Evolutionary conservation across 2,888 invertebrate species (phyloP).

Genomic region (Dolomedes plantarius): DNA sequence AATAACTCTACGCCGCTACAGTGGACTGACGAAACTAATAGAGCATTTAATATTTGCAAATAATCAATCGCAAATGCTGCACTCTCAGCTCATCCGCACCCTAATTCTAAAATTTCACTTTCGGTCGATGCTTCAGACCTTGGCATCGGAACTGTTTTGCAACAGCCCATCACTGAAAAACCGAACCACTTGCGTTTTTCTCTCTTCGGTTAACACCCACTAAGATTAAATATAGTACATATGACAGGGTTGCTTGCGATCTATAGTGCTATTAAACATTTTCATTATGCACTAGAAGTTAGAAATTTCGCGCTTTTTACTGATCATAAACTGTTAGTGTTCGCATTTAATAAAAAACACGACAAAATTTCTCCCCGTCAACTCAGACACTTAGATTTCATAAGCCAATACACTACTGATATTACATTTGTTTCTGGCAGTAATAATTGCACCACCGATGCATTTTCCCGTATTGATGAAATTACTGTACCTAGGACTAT

Average conservation of each 20-base stretch:
- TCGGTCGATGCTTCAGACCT: no score
- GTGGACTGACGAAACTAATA: no score
- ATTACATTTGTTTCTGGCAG: not conserved
- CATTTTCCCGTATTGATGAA: not conserved
- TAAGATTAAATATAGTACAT: not conserved
- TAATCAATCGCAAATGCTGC: no score
- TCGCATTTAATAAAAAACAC: not conserved
- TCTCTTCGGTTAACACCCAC: no score
- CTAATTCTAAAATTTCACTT: no score
- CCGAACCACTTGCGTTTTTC: no score
- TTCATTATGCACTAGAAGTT: not conserved
- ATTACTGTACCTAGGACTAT: not conserved
- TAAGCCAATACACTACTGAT: not conserved
- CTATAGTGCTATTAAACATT: not conserved
- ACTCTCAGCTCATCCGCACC: no score
- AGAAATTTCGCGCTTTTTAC: not conserved
- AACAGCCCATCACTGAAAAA: no score
- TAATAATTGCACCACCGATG: not conserved
- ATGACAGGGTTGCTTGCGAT: not conserved
- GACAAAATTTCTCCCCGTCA: not conserved
- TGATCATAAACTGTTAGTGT: not conserved
- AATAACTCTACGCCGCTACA: no score
- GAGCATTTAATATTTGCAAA: no score
- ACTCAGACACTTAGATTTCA: not conserved
- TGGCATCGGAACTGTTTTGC: no score